Conservation (phyloP, 2,797 vertebrate species). For the Bradypodion pumilum region DNA sequence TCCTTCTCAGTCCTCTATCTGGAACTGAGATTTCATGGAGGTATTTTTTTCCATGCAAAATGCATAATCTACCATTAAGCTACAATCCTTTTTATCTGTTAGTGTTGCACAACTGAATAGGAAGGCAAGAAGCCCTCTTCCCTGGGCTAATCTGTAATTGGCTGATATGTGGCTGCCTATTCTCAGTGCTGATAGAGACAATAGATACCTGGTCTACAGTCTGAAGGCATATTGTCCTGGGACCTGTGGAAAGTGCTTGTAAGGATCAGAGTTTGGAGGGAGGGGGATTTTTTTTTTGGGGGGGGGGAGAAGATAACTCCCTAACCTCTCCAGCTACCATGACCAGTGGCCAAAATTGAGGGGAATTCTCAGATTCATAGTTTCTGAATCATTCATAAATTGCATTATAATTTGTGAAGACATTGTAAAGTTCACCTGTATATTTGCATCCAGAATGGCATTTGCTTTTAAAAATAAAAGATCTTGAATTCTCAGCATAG, state of each 20-base stretch:
- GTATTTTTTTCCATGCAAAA: neutral
- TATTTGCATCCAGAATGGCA: neutral
- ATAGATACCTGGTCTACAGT: neutral
- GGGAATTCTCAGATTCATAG: too few species aligned
- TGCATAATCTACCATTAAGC: neutral
- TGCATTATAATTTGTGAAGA: neutral
- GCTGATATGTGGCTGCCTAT: neutral
- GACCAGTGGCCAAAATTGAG: too few species aligned
- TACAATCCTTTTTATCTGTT: neutral
- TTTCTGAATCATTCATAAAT: neutral
- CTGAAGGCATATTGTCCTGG: neutral
- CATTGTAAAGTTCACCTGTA: neutral
- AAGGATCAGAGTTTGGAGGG: neutral
- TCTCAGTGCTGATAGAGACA: neutral
- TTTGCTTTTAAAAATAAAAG: neutral
- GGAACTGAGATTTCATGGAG: neutral
- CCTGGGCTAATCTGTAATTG: neutral
- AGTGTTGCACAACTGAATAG: neutral
- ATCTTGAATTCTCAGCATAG: neutral
- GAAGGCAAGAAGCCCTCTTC: neutral
- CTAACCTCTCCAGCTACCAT: neutral
- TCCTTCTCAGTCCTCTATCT: neutral
- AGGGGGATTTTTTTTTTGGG: too few species aligned
- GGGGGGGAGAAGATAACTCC: neutral
- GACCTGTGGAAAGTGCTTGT: neutral